Percentiles rank a stretch among this genome's conserved stretches.
phyloP scores from a whole-genome alignment of 1,140 invertebrate species.

The Conus betulinus region DNA sequence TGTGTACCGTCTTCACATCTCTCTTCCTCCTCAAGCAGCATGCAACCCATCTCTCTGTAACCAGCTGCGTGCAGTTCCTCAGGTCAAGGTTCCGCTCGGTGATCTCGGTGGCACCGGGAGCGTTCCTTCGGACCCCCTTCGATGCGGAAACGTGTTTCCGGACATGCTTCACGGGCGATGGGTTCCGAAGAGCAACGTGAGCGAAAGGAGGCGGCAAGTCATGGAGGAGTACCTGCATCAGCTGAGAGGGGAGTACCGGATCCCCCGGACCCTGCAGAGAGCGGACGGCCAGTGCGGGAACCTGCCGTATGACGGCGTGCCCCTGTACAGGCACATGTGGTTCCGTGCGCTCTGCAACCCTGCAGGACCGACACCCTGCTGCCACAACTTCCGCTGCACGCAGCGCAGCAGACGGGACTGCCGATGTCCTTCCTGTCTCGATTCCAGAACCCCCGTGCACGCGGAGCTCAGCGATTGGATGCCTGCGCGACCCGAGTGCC shows the following conservation, averaged over 20 bases:
- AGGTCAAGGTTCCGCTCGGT: not conserved
- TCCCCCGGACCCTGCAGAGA: slow-evolving; percentile 39
- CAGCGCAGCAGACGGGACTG: slow-evolving; percentile 8
- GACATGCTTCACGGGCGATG: slow-evolving; percentile 39
- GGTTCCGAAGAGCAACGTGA: slow-evolving; percentile 28
- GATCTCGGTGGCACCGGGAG: not conserved
- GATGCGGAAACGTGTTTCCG: slow-evolving; percentile 34
- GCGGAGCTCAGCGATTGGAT: slow-evolving; percentile 44
- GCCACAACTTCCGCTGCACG: slow-evolving; percentile 12
- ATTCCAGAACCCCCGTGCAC: slow-evolving; percentile 39
- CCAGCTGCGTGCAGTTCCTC: not conserved
- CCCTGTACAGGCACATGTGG: slow-evolving; percentile 27
- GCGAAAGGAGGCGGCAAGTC: not conserved
- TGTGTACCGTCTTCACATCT: not conserved
- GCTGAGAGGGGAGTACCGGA: slow-evolving; percentile 24
- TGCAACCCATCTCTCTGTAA: not conserved
- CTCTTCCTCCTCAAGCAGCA: not conserved
- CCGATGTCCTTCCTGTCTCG: slow-evolving; percentile 39
- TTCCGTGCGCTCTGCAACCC: slow-evolving; percentile 45
- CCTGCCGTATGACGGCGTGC: slow-evolving; percentile 24
- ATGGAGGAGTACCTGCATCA: slow-evolving; percentile 41
- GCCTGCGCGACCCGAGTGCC: slow-evolving; percentile 19
- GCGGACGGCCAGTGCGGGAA: slow-evolving; percentile 42
- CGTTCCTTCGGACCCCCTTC: not conserved
- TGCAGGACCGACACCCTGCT: slow-evolving; percentile 42